A percentile compares a stretch with the other conserved stretches of the same genome.
Evolutionary conservation across 2,888 invertebrate species (phyloP).

Genomic region (Dasypogon diadema): DNA sequence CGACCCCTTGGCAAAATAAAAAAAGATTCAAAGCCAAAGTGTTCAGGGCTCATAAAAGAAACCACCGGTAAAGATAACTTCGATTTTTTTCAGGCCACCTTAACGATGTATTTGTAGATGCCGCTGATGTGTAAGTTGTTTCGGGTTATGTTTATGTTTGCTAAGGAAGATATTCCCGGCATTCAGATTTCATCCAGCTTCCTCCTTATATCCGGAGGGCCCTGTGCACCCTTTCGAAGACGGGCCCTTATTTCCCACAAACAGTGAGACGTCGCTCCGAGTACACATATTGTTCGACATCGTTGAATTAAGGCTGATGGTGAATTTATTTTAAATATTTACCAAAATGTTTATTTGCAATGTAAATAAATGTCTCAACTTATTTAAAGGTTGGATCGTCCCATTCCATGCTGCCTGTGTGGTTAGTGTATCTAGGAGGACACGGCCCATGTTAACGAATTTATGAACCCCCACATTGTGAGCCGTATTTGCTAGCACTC

Average conservation of each 20-base stretch:
- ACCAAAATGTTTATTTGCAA: constrained; percentile 56
- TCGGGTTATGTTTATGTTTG: constrained; percentile 43
- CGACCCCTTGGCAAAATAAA: constrained; percentile 39
- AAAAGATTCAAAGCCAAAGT: constrained; percentile 41
- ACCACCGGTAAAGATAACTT: constrained; percentile 43
- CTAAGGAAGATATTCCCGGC: constrained; percentile 33
- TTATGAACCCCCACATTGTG: constrained; percentile 5
- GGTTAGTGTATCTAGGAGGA: neutral
- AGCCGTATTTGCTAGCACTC: neutral
- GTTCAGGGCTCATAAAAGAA: constrained; percentile 42
- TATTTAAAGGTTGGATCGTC: constrained; percentile 46
- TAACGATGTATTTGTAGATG: constrained; percentile 43
- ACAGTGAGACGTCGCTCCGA: neutral
- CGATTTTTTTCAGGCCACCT: constrained; percentile 8
- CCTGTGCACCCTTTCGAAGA: neutral
- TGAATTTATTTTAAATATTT: constrained; percentile 56
- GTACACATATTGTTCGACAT: constrained; percentile 46
- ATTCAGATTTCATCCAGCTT: constrained; percentile 15
- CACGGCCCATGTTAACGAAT: constrained; percentile 3
- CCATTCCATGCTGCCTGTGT: neutral
- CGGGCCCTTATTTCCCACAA: constrained; percentile 21
- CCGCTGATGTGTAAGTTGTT: constrained; percentile 40
- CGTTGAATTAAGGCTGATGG: constrained; percentile 48
- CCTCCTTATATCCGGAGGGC: constrained; percentile 5
- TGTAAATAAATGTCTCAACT: constrained; percentile 55